Evolutionary conservation across 37 sponge, comb jelly and placozoan genomes (phyloP), one percentile per base, ranked within the genome.

Genomic region (Hormiphora californensis): DNA sequence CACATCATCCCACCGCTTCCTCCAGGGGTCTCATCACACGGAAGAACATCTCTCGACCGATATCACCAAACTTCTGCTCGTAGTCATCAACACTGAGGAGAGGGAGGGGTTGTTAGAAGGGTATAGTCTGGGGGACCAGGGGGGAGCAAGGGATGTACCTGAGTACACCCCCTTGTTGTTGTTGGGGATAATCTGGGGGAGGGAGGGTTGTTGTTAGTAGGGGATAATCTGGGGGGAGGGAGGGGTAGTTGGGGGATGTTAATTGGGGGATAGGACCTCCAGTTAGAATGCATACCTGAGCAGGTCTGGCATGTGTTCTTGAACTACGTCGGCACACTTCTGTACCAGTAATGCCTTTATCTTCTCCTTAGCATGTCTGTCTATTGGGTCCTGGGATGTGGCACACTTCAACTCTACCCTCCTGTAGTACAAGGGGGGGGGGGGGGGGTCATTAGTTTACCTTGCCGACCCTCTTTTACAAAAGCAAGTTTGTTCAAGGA

Each of bases 11-110:
- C n/a, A n/a, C n/a, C n/a, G n/a, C n/a, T n/a, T n/a, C n/a, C n/a
- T n/a, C n/a, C n/a, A n/a, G n/a, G 53, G 15, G 15, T 40, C 81
- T 39, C 81, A 73, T 73, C 2, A 73, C 35, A 23, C 43, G 40
- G 81, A 28, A 73, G 38, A 73, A 73, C 81, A 73, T 73, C 23
- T 73, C 61, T 4, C 81, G 46, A 11, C 81, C 81, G 5, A 73
- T 73, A 40, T 73, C 81, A 17, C 81, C 81, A 33, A 73, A 73
- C 46, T 73, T 73, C n/a, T 73, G 81, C 23, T 73, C 81, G 81
- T 73, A 73, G 46, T 73, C 81, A 28, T 73, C 81, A 21, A 73
- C 81, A 49, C n/a, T n/a, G n/a, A n/a, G n/a, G n/a, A n/a, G n/a
- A n/a, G n/a, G n/a, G n/a, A n/a, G n/a, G n/a, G n/a, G n/a, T n/a